Base-by-base conservation (phyloP, 2,113 vertebrate species). In the Melanerpes formicivorus region DNA sequence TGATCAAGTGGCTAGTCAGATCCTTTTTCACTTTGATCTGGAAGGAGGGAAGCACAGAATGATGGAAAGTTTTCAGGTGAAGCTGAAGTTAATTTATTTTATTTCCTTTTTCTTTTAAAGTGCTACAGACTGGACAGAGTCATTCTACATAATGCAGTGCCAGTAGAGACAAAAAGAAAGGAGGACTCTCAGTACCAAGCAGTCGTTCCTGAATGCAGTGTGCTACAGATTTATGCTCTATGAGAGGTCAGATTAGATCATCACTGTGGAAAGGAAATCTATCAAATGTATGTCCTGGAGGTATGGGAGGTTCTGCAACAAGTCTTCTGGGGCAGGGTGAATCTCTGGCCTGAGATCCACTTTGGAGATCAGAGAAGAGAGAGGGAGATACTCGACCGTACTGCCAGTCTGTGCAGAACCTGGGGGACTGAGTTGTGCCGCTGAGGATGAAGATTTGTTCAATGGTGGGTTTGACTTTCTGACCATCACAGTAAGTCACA, bases 41-140 rank as follows among this genome's bases (percentile, higher is more conserved):
- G 73, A 62, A 65, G 79, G 34, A 8, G 32, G 56, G 30, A 55
- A 80, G 84, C 72, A 62, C 10, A 18, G 82, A 40, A 50, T 65
- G 76, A 88, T 90, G 87, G 80, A 67, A 72, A 74, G 58, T 89
- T 90, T 93, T 73, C 92, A 83, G 72, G 48, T 93, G 76, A 42
- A 81, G 34, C 21, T 55, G 37, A 42, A 17, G 73, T 71, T 66
- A 58, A 56, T 2, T 25, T 37, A 18, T 46, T 14, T 4, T 6
- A 2, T 5, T 21, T 8, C n/a, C n/a, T 25, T 80, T 82, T 72
- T 14, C n/a, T 25, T 80, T 82, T 67, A 11, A 71, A 63, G 54
- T 11, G 48, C 48, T 56, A 73, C 66, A 67, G 82, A n/a, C 3
- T 17, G 42, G 82, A 70, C 70, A 40, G 52, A 62, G 54, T 56